Evolutionary conservation across 30 jellyfish, hydroid and myxozoan genomes (phyloP).

Genomic region (Catostylus mosaicus): DNA sequence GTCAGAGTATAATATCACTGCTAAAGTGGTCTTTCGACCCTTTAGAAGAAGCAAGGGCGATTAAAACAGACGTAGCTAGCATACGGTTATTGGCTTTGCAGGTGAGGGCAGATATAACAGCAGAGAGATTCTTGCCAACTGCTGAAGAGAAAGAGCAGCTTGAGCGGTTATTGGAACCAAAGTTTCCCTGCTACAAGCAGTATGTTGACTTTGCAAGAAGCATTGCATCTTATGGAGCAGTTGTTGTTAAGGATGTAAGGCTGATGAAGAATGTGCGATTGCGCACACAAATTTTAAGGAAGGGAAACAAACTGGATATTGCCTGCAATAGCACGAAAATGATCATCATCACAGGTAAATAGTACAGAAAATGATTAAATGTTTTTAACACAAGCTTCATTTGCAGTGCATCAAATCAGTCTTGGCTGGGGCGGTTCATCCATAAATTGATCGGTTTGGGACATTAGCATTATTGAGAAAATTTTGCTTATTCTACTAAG

Average conservation of each 20-base stretch:
- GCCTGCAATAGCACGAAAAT: slow-evolving; percentile 55
- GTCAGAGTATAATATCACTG: slow-evolving; percentile 57
- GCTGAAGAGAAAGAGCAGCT: slow-evolving; percentile 46
- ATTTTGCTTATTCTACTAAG: too few relatives aligned
- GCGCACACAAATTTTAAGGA: slow-evolving; percentile 43
- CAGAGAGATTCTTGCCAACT: slow-evolving; percentile 60
- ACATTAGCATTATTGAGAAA: background rate
- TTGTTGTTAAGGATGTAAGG: slow-evolving; percentile 60
- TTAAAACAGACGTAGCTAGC: slow-evolving; percentile 77
- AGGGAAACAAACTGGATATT: slow-evolving; percentile 65
- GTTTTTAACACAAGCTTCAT: too few relatives aligned
- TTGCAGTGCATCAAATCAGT: too few relatives aligned
- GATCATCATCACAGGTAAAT: slow-evolving; percentile 68
- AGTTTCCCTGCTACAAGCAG: slow-evolving; percentile 82
- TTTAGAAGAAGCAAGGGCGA: slow-evolving; percentile 65
- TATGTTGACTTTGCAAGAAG: slow-evolving; percentile 84
- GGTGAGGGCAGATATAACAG: slow-evolving; percentile 51
- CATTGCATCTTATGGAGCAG: slow-evolving; percentile 47
- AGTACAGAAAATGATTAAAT: too few relatives aligned
- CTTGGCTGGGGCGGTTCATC: too few relatives aligned
- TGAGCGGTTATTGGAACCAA: slow-evolving; percentile 59
- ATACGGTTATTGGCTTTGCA: slow-evolving; percentile 73
- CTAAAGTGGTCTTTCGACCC: slow-evolving; percentile 90
- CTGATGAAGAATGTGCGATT: slow-evolving; percentile 50
- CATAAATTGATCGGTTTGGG: slow-evolving; percentile 9